These are phyloP conservation scores for Oreotragus oreotragus DNA, from an alignment of 2,113 vertebrate species.

Conservation along the genomic window DNA sequence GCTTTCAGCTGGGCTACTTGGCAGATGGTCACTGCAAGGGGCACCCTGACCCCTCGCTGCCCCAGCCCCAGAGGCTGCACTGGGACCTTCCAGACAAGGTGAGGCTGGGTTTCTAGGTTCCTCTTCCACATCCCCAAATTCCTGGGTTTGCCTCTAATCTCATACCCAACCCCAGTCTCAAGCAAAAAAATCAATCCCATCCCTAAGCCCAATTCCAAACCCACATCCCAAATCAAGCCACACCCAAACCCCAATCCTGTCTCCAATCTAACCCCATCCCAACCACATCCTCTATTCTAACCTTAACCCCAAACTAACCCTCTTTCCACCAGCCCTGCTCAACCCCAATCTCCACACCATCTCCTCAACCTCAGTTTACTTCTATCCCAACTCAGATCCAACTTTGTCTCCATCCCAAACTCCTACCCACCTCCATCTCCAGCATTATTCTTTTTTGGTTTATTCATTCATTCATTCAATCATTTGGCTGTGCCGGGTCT, in stretches of 20 bases:
- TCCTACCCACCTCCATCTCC: neutral
- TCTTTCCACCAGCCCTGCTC: neutral
- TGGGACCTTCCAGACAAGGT: slow-evolving; percentile 80
- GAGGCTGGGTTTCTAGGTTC: neutral
- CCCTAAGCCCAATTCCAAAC: neutral
- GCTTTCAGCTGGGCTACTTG: slow-evolving; percentile 77
- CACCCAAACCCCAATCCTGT: neutral
- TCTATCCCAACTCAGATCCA: neutral
- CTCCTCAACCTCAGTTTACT: neutral
- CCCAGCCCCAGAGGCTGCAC: slow-evolving; percentile 74
- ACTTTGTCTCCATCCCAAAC: neutral
- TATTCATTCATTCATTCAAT: neutral
- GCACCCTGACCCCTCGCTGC: slow-evolving; percentile 34
- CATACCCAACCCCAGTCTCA: neutral
- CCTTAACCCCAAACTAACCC: neutral
- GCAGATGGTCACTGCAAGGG: slow-evolving; percentile 78
- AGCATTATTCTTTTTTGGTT: neutral
- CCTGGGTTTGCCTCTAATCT: neutral
- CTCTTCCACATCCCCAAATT: neutral
- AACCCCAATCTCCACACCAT: neutral
- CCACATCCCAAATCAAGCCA: neutral
- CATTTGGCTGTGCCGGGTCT: neutral
- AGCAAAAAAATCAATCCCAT: neutral
- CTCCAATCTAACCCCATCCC: neutral
- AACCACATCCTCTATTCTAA: neutral